Evolutionary conservation across 1,140 invertebrate genomes (phyloP), one percentile per base, ranked within the genome.

Genomic region (Papilio xuthus): DNA sequence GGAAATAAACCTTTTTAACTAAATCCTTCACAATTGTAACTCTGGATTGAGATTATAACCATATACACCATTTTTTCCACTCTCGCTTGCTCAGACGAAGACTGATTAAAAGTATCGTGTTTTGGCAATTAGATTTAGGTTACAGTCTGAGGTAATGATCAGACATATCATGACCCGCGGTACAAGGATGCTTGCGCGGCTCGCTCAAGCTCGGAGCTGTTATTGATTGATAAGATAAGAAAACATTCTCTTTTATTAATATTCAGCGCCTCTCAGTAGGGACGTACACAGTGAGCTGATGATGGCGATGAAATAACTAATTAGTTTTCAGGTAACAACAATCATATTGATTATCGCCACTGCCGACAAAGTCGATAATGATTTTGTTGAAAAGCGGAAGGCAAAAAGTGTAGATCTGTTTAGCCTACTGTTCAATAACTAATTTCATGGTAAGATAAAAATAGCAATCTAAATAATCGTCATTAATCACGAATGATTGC

Each of bases 81-180:
- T 82, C 80, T 81, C 78, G 75, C 69, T 77, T 23, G 32, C 86
- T 78, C 83, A 80, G n/a, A 81, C 84, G 81, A 85, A 85, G 85
- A 86, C 79, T 88, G 85, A 87, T 90, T 89, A 89, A 90, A 92
- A 88, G 82, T 90, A 89, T 88, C 84, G 87, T 88, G 80, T 91
- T 85, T 88, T 86, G 83, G 85, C 85, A 83, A 83, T 83, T 79
- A 81, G 71, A 84, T 81, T 69, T 78, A 82, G 75, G 80, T 79
- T 84, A 80, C 82, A 79, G 77, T 70, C 71, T 53, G 42, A 76
- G 75, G 70, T 82, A 84, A 84, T 72, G 81, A 84, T 76, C 75
- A 78, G 72, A 67, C 78, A 80, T 78, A 86, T 84, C 83, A 81
- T 83, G 85, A 83, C 84, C 81, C 81, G 78, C 63, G 47, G 67